A percentile compares a stretch with the other conserved stretches of the same genome.
Conservation (phyloP, 2,888 invertebrate genomes). For the Idaea dimidiata region DNA sequence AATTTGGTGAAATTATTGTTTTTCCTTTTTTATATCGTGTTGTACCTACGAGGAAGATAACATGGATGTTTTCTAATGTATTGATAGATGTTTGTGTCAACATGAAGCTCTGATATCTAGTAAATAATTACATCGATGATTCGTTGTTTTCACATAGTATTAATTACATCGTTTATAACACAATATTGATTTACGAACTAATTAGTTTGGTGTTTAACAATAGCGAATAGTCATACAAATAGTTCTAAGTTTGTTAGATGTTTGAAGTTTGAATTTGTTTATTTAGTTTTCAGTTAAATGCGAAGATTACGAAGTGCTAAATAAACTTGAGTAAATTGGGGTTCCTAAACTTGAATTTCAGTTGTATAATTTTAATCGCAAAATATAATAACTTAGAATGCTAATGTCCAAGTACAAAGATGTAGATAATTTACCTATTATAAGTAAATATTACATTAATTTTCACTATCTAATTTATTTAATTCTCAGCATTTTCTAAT, state of each 20-base stretch:
- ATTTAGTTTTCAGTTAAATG: too few species aligned
- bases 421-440: neutral
- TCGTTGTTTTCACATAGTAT: neutral
- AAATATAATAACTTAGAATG: neutral
- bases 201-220: too few species aligned
- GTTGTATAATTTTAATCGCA: too few species aligned
- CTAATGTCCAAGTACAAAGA: neutral
- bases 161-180: too few species aligned
- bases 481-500: too few species aligned
- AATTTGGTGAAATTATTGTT: neutral
- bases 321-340: neutral
- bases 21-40: neutral
- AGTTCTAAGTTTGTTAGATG: too few species aligned
- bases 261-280: too few species aligned
- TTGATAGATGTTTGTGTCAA: too few species aligned
- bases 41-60: neutral
- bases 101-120: too few species aligned
- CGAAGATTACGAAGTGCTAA: too few species aligned
- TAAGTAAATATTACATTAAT: neutral
- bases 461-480: neutral
- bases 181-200: neutral
- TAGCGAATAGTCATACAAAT: too few species aligned
- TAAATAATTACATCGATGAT: neutral
- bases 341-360: neutral
- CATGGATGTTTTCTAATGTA: neutral